These are phyloP conservation scores for Hozukius guyotensis DNA, from an alignment of 2,797 vertebrate genomes.

Conservation along the genomic window DNA sequence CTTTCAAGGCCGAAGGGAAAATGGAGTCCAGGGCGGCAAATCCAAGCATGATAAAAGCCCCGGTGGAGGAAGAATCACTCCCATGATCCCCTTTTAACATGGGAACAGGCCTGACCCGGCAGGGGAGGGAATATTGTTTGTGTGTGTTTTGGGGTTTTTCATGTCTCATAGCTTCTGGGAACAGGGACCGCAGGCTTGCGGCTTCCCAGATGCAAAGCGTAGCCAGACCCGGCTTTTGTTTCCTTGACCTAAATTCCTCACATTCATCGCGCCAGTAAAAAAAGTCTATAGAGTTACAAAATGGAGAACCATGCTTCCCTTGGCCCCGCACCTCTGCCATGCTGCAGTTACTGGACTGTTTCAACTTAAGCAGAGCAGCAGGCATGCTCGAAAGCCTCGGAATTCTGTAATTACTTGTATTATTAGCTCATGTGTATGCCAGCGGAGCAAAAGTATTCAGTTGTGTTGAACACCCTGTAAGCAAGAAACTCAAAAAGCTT, in stretches of 20 bases:
- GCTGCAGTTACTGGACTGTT: slow-evolving; percentile 28
- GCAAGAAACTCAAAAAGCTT: neutral
- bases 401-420: neutral
- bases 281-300: slow-evolving; percentile 71
- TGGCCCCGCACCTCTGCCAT: slow-evolving; percentile 34
- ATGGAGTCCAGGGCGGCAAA: slow-evolving; percentile 23
- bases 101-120: slow-evolving; percentile 23
- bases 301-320: slow-evolving; percentile 52
- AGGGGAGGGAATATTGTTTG: slow-evolving; percentile 22
- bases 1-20: slow-evolving; percentile 42
- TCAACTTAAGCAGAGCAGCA: slow-evolving; percentile 41
- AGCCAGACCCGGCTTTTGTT: slow-evolving; percentile 74
- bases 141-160: slow-evolving; percentile 35
- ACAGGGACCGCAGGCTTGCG: slow-evolving; percentile 67
- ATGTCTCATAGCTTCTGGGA: slow-evolving; percentile 69
- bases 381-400: neutral
- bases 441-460: neutral
- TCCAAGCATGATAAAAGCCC: slow-evolving; percentile 3
- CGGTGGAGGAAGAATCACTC: neutral
- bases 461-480: neutral
- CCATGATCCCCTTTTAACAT: slow-evolving; percentile 22
- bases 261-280: slow-evolving; percentile 69
- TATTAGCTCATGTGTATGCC: neutral
- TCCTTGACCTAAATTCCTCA: slow-evolving; percentile 81
- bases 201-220: slow-evolving; percentile 52